phyloP scores from a whole-genome alignment of 2,797 vertebrate species.

The Sebastiscus albofasciatus region DNA sequence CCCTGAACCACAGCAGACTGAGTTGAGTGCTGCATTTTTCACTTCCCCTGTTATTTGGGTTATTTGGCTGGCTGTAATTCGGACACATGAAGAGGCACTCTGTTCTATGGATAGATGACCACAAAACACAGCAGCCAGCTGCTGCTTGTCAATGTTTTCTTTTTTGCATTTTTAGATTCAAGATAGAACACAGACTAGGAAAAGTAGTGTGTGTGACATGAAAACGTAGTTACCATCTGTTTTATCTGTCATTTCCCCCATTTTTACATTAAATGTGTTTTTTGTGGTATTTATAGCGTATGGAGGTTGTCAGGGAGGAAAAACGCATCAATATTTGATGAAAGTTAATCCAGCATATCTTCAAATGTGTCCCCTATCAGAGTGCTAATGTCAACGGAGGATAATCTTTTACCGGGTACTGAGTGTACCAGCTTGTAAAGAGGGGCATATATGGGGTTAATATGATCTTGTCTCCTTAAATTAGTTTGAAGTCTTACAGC shows the following conservation, averaged over 20 bases:
- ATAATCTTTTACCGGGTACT: slow-evolving; percentile 30
- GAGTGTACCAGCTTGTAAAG: slow-evolving; percentile 36
- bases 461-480: slow-evolving; percentile 44
- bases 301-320: background rate
- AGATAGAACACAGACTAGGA: background rate
- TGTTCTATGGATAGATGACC: slow-evolving; percentile 50
- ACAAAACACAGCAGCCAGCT: slow-evolving; percentile 55
- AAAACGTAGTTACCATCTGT: background rate
- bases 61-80: slow-evolving; percentile 55
- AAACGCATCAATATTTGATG: slow-evolving; percentile 3
- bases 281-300: slow-evolving; percentile 8
- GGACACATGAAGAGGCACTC: slow-evolving; percentile 51
- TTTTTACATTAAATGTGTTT: slow-evolving; percentile 14
- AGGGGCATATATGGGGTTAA: slow-evolving; percentile 18
- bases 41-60: slow-evolving; percentile 51
- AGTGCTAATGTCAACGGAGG: slow-evolving; percentile 8
- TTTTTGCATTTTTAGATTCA: slow-evolving; percentile 24
- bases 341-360: slow-evolving; percentile 14
- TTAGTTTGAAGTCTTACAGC: slow-evolving; percentile 39
- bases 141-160: slow-evolving; percentile 29
- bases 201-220: background rate
- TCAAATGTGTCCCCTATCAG: slow-evolving; percentile 11
- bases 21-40: slow-evolving; percentile 53
- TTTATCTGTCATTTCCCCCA: background rate
- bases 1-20: slow-evolving; percentile 37